These are phyloP conservation scores for Paedocypris micromegethes DNA, from an alignment of 2,797 vertebrate genomes.

Conservation along the genomic window DNA sequence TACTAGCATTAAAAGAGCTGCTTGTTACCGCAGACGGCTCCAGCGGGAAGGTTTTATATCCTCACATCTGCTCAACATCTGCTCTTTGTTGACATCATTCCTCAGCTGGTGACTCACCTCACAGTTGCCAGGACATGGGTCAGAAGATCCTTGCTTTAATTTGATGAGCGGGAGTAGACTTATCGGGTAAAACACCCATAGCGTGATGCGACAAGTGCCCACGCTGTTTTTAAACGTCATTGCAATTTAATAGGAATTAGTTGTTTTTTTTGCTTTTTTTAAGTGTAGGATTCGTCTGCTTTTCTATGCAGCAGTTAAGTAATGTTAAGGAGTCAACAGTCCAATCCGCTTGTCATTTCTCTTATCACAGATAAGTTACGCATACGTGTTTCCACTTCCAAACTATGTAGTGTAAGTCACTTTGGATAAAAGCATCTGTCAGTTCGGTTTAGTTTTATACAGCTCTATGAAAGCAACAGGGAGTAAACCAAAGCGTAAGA, in stretches of 20 bases:
- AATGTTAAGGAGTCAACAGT: too few relatives aligned
- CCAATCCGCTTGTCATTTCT: too few relatives aligned
- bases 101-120: constrained; percentile 44
- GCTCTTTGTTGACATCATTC: constrained; percentile 49
- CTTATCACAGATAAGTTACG: too few relatives aligned
- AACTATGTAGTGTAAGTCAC: too few relatives aligned
- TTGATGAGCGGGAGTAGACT: background rate
- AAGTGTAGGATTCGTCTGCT: too few relatives aligned
- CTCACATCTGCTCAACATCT: constrained; percentile 56
- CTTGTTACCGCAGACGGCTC: constrained; percentile 20
- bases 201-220: constrained; percentile 8
- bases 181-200: constrained; percentile 10
- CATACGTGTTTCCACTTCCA: too few relatives aligned
- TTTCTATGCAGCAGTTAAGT: too few relatives aligned
- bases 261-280: background rate
- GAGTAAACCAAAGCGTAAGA: too few relatives aligned
- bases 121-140: constrained; percentile 46
- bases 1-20: constrained; percentile 6
- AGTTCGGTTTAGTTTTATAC: too few relatives aligned
- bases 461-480: too few relatives aligned
- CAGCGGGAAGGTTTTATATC: constrained; percentile 35
- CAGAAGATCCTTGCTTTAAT: constrained; percentile 33
- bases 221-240: constrained; percentile 5
- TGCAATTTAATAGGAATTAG: constrained; percentile 13
- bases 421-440: too few relatives aligned